phyloP scores from a whole-genome alignment of 2,888 invertebrate species.

The Cantharis rufa region DNA sequence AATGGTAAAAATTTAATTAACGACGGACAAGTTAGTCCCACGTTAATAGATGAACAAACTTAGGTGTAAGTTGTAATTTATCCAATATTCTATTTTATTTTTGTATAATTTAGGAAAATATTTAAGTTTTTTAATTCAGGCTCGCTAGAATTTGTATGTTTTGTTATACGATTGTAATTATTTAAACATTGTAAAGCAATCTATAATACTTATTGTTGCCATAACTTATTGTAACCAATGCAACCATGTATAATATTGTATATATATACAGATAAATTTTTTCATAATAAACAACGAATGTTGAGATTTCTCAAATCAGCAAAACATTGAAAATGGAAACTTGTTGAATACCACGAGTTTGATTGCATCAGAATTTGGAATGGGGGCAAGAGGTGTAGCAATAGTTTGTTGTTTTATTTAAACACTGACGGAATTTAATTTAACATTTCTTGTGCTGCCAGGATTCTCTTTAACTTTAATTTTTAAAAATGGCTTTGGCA shows the following conservation, averaged over 20 bases:
- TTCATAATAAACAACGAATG: not conserved
- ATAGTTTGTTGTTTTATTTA: too few relatives aligned
- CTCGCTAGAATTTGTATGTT: not conserved
- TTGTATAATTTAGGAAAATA: not conserved
- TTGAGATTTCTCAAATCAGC: not conserved
- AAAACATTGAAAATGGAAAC: not conserved
- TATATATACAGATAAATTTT: not conserved
- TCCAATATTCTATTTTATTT: not conserved
- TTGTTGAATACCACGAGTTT: too few relatives aligned
- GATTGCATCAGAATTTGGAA: too few relatives aligned
- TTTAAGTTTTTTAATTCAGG: not conserved
- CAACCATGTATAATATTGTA: not conserved
- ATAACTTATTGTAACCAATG: not conserved
- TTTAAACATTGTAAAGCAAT: not conserved
- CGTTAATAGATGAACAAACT: slow-evolving; percentile 43
- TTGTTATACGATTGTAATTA: not conserved
- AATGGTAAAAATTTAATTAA: slow-evolving; percentile 51
- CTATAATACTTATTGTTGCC: not conserved
- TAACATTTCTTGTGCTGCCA: too few relatives aligned
- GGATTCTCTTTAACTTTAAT: too few relatives aligned
- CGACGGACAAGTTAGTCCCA: slow-evolving; percentile 46
- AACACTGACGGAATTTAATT: too few relatives aligned
- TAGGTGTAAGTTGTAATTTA: slow-evolving; percentile 22
- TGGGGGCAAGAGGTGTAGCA: too few relatives aligned
- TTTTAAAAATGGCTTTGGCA: too few relatives aligned